Evolutionary conservation across 2,797 vertebrate genomes (phyloP), one percentile per base, ranked within the genome.

Genomic region (Gadopsis bispinosus): DNA sequence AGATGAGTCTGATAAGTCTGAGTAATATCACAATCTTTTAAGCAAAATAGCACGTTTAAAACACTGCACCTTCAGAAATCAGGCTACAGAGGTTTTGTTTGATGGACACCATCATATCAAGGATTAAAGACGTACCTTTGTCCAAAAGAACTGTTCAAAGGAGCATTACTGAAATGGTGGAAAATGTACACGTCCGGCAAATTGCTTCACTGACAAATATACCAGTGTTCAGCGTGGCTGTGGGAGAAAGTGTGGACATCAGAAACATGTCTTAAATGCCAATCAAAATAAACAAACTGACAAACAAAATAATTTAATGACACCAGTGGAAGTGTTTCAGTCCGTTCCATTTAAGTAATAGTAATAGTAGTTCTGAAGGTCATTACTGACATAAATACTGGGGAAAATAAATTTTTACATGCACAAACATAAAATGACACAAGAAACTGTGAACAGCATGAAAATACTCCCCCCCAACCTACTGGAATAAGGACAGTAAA

Each of bases 371-470:
- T 50, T 51, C 16, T 61, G 66, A 45, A 50, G 51, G 33, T 80
- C 20, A 19, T 60, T 63, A 53, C 39, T 69, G 55, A 67, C 10
- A 55, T 20, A 31, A 66, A 50, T 48, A 47, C 5, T 71, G 37
- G 22, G 31, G 12, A 20, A 26, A 51, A 63, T 19, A 29, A 1
- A 4, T 5, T 5, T 48, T 47, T 43, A 55, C 20, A 72, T 59
- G 37, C 47, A 62, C 45, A 48, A 66, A 70, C 69, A 43, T 62
- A 16, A 79, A 70, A 66, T 31, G 11, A 45, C 31, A 48, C 5
- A 43, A 47, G 26, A 35, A 47, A 68, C 14, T 51, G 45, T 47
- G 33, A 79, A 67, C 35, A 64, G n/a, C 48, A 61, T 78, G 50
- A 69, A 69, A 74, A 51, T 11, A 43, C 60, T 22, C 56, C 20